These are phyloP conservation scores for Scomber japonicus DNA, from an alignment of 2,113 vertebrate genomes.

Conservation along the genomic window DNA sequence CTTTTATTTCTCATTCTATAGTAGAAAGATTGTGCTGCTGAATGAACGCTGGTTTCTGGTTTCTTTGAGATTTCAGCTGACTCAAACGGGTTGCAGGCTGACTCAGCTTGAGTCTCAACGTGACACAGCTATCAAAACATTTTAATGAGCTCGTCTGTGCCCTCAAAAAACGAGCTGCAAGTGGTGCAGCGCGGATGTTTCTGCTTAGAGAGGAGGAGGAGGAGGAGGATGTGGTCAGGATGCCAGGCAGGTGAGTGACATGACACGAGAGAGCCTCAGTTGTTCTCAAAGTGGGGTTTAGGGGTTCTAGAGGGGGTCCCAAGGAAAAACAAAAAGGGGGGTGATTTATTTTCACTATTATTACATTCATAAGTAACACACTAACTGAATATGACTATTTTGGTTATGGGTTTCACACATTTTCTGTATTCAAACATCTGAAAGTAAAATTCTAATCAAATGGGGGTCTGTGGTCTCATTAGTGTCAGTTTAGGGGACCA, in stretches of 20 bases:
- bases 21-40: not conserved
- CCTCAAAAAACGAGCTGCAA: not conserved
- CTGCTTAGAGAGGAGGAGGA: slow-evolving; percentile 6
- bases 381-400: no score
- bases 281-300: not conserved
- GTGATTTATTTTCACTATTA: no score
- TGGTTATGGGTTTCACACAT: no score
- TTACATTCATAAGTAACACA: no score
- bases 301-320: no score
- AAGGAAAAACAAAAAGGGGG: no score
- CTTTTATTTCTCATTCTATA: not conserved
- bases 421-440: no score
- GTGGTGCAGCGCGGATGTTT: slow-evolving; percentile 10
- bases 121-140: slow-evolving; percentile 14
- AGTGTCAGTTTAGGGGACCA: no score
- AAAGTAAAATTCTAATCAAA: no score
- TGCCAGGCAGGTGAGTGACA: slow-evolving; percentile 7
- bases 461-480: no score
- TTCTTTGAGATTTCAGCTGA: not conserved
- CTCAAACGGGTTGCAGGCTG: slow-evolving; percentile 4
- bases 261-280: not conserved
- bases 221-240: slow-evolving; percentile 63
- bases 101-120: slow-evolving; percentile 9
- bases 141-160: not conserved
- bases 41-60: slow-evolving; percentile 5